Conservation (phyloP, 2,797 vertebrate genomes). For the Myotis daubentonii region DNA sequence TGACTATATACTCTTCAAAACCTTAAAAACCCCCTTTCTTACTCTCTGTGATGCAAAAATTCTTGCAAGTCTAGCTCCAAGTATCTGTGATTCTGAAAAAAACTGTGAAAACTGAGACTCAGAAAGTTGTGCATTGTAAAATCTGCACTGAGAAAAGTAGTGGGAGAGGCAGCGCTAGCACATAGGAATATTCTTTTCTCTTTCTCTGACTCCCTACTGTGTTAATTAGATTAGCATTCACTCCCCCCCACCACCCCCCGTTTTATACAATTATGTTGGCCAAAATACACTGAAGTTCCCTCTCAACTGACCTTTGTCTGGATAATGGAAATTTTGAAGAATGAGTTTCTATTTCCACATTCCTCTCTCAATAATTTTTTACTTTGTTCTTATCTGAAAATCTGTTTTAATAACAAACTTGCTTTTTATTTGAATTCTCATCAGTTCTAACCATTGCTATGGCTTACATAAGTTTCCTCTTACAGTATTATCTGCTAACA, state of each 20-base stretch:
- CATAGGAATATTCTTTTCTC: background rate
- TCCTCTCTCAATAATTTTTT: background rate
- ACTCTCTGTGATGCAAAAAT: constrained; percentile 41
- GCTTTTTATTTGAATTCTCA: constrained; percentile 18
- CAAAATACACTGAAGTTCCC: constrained; percentile 3
- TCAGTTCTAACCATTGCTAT: constrained; percentile 22
- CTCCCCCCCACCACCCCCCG: background rate
- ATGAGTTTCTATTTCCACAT: background rate
- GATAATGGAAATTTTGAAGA: constrained; percentile 36
- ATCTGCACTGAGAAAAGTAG: background rate
- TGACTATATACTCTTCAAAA: background rate
- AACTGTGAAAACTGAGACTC: background rate
- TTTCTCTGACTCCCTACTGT: background rate
- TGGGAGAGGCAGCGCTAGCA: background rate
- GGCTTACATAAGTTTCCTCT: background rate
- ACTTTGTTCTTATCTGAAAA: constrained; percentile 53
- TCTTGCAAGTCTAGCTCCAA: background rate
- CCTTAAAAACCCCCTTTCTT: background rate
- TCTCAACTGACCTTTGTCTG: constrained; percentile 36
- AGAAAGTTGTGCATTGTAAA: background rate
- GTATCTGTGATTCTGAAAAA: background rate
- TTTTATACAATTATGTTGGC: constrained; percentile 14
- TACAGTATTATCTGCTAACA: background rate
- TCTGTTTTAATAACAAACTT: constrained; percentile 51
- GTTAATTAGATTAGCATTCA: background rate